Percentiles rank a stretch among this genome's conserved stretches.
phyloP scores from a whole-genome alignment of 1,140 invertebrate genomes.

The Chironomus tepperi region DNA sequence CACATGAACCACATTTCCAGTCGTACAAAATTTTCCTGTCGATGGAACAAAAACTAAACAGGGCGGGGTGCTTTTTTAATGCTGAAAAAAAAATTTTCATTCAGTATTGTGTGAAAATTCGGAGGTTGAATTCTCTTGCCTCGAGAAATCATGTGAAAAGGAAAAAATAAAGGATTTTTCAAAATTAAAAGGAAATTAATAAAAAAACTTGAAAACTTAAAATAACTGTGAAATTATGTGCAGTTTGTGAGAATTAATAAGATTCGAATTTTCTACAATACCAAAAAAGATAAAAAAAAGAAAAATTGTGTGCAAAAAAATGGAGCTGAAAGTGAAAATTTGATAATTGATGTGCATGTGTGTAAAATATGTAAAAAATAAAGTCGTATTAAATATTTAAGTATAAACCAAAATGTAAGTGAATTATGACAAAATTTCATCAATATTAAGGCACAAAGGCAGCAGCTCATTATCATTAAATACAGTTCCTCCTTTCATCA shows the following conservation, averaged over 20 bases:
- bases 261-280: slow-evolving; percentile 19
- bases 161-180: not conserved
- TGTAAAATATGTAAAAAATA: not conserved
- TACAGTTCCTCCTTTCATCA: no score
- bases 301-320: not conserved
- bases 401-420: no score
- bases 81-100: slow-evolving; percentile 19
- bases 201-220: no score
- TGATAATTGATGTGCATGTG: not conserved
- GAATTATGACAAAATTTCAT: no score
- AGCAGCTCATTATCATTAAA: no score
- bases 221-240: no score
- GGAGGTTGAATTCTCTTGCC: not conserved
- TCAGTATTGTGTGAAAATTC: slow-evolving; percentile 23
- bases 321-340: not conserved
- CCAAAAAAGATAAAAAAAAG: not conserved
- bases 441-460: no score
- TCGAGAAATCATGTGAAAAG: not conserved
- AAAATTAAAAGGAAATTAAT: not conserved
- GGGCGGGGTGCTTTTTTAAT: slow-evolving; percentile 19
- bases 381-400: not conserved
- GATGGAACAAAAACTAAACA: slow-evolving; percentile 6
- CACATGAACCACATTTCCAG: not conserved
- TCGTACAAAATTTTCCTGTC: slow-evolving; percentile 4
- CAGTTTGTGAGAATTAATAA: not conserved